Evolutionary conservation across 1,140 invertebrate genomes (phyloP).

Genomic region (Periplaneta americana): DNA sequence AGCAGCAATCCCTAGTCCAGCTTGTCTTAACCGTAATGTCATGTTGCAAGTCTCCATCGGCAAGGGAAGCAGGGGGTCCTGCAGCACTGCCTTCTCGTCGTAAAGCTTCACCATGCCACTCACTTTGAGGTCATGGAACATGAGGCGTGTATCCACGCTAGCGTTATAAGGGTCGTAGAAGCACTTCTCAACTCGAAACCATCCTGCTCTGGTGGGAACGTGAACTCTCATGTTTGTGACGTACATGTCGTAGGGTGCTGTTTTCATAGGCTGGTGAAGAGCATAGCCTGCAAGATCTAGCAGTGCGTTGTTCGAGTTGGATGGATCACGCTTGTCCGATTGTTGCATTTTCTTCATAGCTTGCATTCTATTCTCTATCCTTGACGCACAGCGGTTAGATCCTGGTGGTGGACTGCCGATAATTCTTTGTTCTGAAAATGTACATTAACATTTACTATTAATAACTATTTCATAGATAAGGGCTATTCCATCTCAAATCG

Average conservation of each 20-base stretch:
- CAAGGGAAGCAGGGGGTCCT: slow-evolving; percentile 22
- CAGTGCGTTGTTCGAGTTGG: not conserved
- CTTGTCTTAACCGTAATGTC: slow-evolving; percentile 66
- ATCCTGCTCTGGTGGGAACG: slow-evolving; percentile 43
- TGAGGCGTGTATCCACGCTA: slow-evolving; percentile 65
- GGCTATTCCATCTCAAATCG: too few relatives aligned
- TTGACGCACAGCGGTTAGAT: slow-evolving; percentile 1
- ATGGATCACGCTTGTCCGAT: not conserved
- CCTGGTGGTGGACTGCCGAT: not conserved
- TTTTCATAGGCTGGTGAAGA: slow-evolving; percentile 50
- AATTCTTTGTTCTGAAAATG: not conserved
- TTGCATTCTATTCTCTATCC: slow-evolving; percentile 3
- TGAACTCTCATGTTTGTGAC: slow-evolving; percentile 57
- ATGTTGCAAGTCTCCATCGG: slow-evolving; percentile 61
- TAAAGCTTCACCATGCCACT: slow-evolving; percentile 46
- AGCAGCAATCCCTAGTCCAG: slow-evolving; percentile 66
- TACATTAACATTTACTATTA: not conserved
- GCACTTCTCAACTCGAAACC: slow-evolving; percentile 46
- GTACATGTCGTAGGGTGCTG: slow-evolving; percentile 56
- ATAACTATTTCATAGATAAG: too few relatives aligned
- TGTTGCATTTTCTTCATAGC: slow-evolving; percentile 5
- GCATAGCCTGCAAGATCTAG: slow-evolving; percentile 57
- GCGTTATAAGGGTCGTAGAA: slow-evolving; percentile 52
- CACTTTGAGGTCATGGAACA: slow-evolving; percentile 71
- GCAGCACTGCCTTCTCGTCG: slow-evolving; percentile 38